Percentiles rank a stretch among this genome's conserved stretches.
Evolutionary conservation across 2,888 invertebrate genomes (phyloP).

Genomic region (Callosobruchus maculatus): DNA sequence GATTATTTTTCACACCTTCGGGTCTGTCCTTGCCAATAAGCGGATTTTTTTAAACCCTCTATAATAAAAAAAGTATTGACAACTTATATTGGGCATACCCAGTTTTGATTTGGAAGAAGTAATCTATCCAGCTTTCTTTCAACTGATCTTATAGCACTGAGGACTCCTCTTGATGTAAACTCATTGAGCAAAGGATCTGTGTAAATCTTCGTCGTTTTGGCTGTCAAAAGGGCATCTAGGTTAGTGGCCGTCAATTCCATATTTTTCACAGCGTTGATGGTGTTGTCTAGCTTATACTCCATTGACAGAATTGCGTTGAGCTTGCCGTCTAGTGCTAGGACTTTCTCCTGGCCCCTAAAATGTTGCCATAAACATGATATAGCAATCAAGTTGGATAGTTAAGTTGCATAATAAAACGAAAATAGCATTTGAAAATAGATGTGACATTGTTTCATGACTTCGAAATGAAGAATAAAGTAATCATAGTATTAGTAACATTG

Average conservation of each 20-base stretch:
- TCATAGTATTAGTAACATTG: too few species aligned
- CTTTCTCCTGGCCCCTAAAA: constrained; percentile 45
- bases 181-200: constrained; percentile 41
- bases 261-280: constrained; percentile 28
- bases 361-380: too few species aligned
- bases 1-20: too few species aligned
- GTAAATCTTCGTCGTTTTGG: constrained; percentile 11
- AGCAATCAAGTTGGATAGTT: too few species aligned
- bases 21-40: too few species aligned
- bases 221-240: constrained; percentile 13
- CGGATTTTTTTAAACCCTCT: too few species aligned
- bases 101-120: constrained; percentile 23
- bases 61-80: too few species aligned
- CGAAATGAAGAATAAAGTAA: too few species aligned
- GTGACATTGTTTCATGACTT: too few species aligned
- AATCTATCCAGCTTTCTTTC: constrained; percentile 44
- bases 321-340: constrained; percentile 41
- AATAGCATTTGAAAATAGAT: too few species aligned
- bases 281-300: constrained; percentile 35
- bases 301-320: constrained; percentile 40
- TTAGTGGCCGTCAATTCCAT: constrained; percentile 17
- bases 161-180: constrained; percentile 46
- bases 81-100: not conserved
- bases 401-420: too few species aligned
- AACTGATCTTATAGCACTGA: constrained; percentile 43